Evolutionary conservation across 37 sponge, comb jelly and placozoan species (phyloP), one percentile per base, ranked within the genome.

Genomic region (Ephydatia muelleri): DNA sequence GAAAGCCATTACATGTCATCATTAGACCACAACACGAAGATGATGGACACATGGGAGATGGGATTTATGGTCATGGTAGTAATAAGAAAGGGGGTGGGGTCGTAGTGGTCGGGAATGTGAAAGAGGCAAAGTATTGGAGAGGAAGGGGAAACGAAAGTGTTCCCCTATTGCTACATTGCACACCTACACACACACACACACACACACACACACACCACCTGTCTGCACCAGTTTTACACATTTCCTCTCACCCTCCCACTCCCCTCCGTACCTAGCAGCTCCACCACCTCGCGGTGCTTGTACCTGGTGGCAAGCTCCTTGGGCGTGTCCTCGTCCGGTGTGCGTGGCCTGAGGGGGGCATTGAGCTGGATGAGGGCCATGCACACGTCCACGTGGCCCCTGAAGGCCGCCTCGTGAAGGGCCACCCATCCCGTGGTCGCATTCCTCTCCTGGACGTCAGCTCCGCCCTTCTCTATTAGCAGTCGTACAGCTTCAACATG

Each of bases 391-490:
- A 80, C 67, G 65, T 95, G 88, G 6, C 92, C 97, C 21, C 93
- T 89, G 81, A 93, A 89, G 28, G 96, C 94, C 47, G 99, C 96
- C 89, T 98, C 99, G 49, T 98, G 99, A 2, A 98, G 85, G 6
- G 96, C 93, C 71, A 94, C 94, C 99, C 99, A 98, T 0, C 93
- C 95, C 6, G 99, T 98, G 28, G 85, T 83, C 28, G 91, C 67
- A 70, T 93, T 96, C 40, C 97, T 68, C 74, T 97, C 97, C 72
- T 97, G 97, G 16, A 94, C 92, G 40, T 94, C 93, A 12, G 97
- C 94, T 47, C 76, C 79, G 11, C 92, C 97, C 16, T 35, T 65
- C 75, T 87, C 89, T 12, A 92, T 84, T 57, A 95, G 75, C 49
- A 84, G 23, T 12, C 77, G 67, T 21, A 88, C 67, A 22, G 70